phyloP scores from a whole-genome alignment of 2,888 invertebrate genomes.

The Maniola hyperantus region DNA sequence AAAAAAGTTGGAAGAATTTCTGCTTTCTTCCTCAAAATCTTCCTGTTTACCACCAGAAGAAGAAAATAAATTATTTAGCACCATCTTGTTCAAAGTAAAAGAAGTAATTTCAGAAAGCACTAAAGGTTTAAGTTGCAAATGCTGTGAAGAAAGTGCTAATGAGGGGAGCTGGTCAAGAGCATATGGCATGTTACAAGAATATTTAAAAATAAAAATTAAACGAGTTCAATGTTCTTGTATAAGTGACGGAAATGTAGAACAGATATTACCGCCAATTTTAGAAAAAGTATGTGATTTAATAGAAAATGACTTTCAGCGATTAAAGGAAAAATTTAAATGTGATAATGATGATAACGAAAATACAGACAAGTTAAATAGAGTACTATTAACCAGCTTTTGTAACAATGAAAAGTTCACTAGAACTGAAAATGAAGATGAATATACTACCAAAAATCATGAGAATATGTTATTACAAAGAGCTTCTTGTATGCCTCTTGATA shows the following conservation, averaged over 20 bases:
- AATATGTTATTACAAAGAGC: constrained; percentile 34
- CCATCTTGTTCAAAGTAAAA: constrained; percentile 62
- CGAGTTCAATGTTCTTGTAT: constrained; percentile 62
- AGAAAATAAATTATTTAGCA: constrained; percentile 57
- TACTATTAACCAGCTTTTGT: not conserved
- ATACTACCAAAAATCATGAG: not conserved
- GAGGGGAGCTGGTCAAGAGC: constrained; percentile 70
- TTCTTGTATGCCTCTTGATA: constrained; percentile 36
- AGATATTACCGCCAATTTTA: constrained; percentile 55
- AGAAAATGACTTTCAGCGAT: constrained; percentile 67
- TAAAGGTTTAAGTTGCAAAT: constrained; percentile 55
- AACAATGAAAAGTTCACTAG: not conserved
- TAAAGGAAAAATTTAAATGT: constrained; percentile 47
- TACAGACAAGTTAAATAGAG: not conserved
- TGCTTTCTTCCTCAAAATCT: constrained; percentile 50
- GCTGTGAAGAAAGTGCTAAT: constrained; percentile 43
- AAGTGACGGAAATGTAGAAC: constrained; percentile 47
- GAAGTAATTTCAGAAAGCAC: constrained; percentile 61
- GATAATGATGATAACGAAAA: constrained; percentile 10
- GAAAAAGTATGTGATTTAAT: constrained; percentile 64
- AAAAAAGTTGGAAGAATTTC: constrained; percentile 59
- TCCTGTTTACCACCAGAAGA: constrained; percentile 54
- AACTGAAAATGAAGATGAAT: not conserved
- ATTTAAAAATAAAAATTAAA: constrained; percentile 70
- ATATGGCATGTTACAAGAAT: constrained; percentile 69